A percentile compares a stretch with the other conserved stretches of the same genome.
Evolutionary conservation across 2,797 vertebrate genomes (phyloP).

Genomic region (Spheniscus humboldti): DNA sequence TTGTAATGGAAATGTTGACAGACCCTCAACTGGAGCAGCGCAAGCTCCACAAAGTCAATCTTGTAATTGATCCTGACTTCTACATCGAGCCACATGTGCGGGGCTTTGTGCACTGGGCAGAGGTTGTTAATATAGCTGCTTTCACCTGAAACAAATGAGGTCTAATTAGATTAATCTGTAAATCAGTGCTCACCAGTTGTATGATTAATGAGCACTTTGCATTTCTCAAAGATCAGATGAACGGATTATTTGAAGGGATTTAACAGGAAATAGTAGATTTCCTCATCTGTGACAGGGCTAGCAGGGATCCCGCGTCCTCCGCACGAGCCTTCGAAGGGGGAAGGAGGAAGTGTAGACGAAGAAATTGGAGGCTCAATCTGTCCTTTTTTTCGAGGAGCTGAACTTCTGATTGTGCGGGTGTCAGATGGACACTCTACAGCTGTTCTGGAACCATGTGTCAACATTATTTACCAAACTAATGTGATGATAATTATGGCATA

Average conservation of each 20-base stretch:
- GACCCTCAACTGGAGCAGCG: slow-evolving; percentile 2
- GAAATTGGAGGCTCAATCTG: not conserved
- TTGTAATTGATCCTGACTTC: slow-evolving; percentile 43
- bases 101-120: not conserved
- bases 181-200: slow-evolving; percentile 4
- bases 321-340: not conserved
- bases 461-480: slow-evolving; percentile 57
- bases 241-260: not conserved
- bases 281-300: not conserved
- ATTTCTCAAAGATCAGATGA: not conserved
- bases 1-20: slow-evolving; percentile 45
- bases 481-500: slow-evolving; percentile 14
- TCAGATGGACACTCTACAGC: slow-evolving; percentile 35
- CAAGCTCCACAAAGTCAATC: not conserved
- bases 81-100: not conserved
- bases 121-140: not conserved
- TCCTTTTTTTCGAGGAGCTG: not conserved
- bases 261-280: not conserved
- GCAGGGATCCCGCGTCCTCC: not conserved
- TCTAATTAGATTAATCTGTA: slow-evolving; percentile 48
- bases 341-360: not conserved
- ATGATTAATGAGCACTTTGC: slow-evolving; percentile 35
- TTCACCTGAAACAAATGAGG: slow-evolving; percentile 48
- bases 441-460: slow-evolving; percentile 50
- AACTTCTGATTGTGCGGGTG: not conserved